These are phyloP conservation scores for Centropristis striata DNA, from an alignment of 2,113 vertebrate species.

Conservation along the genomic window DNA sequence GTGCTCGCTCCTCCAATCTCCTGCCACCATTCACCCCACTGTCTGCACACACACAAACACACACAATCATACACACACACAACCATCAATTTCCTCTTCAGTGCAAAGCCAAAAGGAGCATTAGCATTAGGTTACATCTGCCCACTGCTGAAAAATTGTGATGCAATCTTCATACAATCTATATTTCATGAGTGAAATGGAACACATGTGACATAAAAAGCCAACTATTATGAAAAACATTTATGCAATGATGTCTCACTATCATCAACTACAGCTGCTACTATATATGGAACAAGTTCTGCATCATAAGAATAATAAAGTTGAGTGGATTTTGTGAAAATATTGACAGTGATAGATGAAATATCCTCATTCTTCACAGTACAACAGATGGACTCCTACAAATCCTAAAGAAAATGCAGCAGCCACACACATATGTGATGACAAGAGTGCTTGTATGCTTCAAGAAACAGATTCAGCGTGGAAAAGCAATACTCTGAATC, in stretches of 20 bases:
- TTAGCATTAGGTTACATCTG: slow-evolving; percentile 63
- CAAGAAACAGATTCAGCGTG: slow-evolving; percentile 27
- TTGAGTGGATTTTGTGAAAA: background rate
- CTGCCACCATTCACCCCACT: slow-evolving; percentile 53
- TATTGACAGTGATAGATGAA: background rate
- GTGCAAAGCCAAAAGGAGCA: slow-evolving; percentile 55
- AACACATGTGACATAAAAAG: background rate
- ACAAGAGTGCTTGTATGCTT: slow-evolving; percentile 21
- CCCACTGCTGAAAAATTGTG: slow-evolving; percentile 34
- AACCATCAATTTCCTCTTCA: slow-evolving; percentile 68
- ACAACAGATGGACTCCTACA: background rate
- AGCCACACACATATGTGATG: slow-evolving; percentile 14
- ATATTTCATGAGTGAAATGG: background rate
- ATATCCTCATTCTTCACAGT: background rate
- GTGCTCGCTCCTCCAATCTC: slow-evolving; percentile 61
- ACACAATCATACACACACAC: slow-evolving; percentile 27
- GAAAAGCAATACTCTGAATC: slow-evolving; percentile 64
- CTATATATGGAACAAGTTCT: background rate
- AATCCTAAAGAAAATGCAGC: slow-evolving; percentile 18
- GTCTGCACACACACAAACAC: slow-evolving; percentile 33
- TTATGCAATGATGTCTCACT: background rate
- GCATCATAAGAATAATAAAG: slow-evolving; percentile 10
- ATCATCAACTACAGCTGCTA: background rate
- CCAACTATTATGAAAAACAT: background rate
- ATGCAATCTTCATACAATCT: slow-evolving; percentile 28